Base-by-base conservation (phyloP, 2,888 invertebrate species). In the Anorthoa munda region DNA sequence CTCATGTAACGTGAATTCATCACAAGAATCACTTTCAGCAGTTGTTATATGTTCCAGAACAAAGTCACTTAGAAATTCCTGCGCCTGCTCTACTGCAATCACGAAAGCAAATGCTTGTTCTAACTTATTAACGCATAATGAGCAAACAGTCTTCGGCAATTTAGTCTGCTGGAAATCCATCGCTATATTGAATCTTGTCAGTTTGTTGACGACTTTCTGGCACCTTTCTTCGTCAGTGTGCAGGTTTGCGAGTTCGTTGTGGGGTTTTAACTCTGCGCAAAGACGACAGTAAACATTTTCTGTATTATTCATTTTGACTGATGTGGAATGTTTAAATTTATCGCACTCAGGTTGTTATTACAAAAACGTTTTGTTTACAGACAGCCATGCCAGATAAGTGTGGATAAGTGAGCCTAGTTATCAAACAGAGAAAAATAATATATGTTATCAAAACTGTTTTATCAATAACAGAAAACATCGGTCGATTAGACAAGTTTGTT, bases 91-190 rank as follows among this genome's bases (percentile, higher is more conserved):
- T 18, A 95, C 85, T 3, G 85, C 83, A 13, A 86, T 72, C 4
- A 94, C 88, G 67, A 95, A 94, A 15, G 91, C 89, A 66, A 87
- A 91, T 4, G 93, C 92, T 60, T 79, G 90, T 58, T 94, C 90
- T 46, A 95, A 81, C 0, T 88, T 81, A 45, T 81, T 79, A 1
- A 90, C 70, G 88, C 95, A 95, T 3, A 87, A 68, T 18, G 91
- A 87, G 87, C 95, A 95, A n/a, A 94, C 90, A 1, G 92, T 91
- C 85, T 87, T 91, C 7, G 94, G 93, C 4, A 94, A 78, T 31
- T 66, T 76, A 56, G 84, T 85, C 18, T 86, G 85, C 45, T 78
- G 83, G 46, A 93, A 90, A 76, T 92, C 87, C 18, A 89, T 86
- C 0, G 69, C 71, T 46, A 90, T 87, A 59, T 93, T 93, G 0